Percentiles rank a stretch among this genome's conserved stretches.
Evolutionary conservation across 2,113 vertebrate genomes (phyloP).

Genomic region (Saguinus midas): DNA sequence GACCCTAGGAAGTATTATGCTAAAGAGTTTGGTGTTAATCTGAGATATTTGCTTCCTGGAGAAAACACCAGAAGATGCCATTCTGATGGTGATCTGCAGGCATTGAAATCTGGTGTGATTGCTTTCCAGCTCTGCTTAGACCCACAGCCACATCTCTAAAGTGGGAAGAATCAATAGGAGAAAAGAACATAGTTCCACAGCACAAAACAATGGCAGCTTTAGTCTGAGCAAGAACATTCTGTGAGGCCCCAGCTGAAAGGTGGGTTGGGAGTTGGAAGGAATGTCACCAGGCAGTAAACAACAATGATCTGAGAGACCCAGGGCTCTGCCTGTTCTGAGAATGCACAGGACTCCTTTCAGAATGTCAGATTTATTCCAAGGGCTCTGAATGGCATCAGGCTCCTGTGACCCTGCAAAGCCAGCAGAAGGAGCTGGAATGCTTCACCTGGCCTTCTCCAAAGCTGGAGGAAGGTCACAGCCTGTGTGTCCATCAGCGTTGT

Average conservation of each 20-base stretch:
- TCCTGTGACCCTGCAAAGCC: neutral
- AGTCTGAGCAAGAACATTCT: neutral
- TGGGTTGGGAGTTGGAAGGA: neutral
- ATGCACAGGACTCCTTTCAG: neutral
- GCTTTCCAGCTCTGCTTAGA: neutral
- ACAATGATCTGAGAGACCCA: neutral
- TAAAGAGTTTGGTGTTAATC: neutral
- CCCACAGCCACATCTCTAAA: neutral
- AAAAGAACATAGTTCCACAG: neutral
- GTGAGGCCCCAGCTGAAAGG: neutral
- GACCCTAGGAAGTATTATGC: neutral
- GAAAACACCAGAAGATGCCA: neutral
- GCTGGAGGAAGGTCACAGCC: neutral
- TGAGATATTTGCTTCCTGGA: neutral
- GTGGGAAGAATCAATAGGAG: neutral
- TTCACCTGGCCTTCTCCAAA: neutral
- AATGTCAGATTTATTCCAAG: neutral
- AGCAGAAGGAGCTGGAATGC: neutral
- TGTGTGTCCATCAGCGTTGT: neutral
- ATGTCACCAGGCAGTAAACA: neutral
- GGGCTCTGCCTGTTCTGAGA: neutral
- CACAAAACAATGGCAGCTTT: neutral
- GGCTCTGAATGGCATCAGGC: neutral
- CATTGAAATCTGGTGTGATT: neutral
- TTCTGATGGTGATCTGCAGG: neutral